Conservation (phyloP, 2,888 invertebrate species). For the Cataglyphis cursor region DNA sequence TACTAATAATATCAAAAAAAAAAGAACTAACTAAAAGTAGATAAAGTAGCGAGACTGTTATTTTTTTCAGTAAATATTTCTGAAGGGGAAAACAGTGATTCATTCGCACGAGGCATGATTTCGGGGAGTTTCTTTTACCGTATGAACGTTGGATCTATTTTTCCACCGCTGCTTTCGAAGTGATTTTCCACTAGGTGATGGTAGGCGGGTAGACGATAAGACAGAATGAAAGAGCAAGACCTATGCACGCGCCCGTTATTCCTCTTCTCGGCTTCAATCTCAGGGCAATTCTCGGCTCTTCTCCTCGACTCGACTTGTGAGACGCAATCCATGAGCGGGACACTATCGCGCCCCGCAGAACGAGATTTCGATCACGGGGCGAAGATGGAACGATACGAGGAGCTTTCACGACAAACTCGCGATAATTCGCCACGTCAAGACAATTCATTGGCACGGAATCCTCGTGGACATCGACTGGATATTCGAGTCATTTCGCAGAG, state of each 20-base stretch:
- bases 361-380: slow-evolving; percentile 70
- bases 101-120: slow-evolving; percentile 3
- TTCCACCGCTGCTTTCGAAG: slow-evolving; percentile 46
- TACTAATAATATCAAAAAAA: neutral
- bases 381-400: slow-evolving; percentile 54
- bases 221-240: slow-evolving; percentile 39
- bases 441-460: slow-evolving; percentile 22
- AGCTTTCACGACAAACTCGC: slow-evolving; percentile 4
- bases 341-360: slow-evolving; percentile 59
- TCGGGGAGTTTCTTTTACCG: slow-evolving; percentile 27
- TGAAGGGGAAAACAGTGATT: slow-evolving; percentile 20
- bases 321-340: slow-evolving; percentile 67
- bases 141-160: slow-evolving; percentile 24
- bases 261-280: slow-evolving; percentile 71
- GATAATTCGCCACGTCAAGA: slow-evolving; percentile 42
- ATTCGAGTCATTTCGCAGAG: slow-evolving; percentile 9
- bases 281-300: slow-evolving; percentile 67
- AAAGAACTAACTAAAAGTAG: neutral
- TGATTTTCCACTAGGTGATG: slow-evolving; percentile 54
- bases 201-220: slow-evolving; percentile 24
- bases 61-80: slow-evolving; percentile 3
- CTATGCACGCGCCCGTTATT: slow-evolving; percentile 61
- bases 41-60: neutral
- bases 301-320: slow-evolving; percentile 22
- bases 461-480: neutral